A percentile compares a stretch with the other conserved stretches of the same genome.
Conservation (phyloP, 2,888 invertebrate species). For the Limnephilus rhombicus region DNA sequence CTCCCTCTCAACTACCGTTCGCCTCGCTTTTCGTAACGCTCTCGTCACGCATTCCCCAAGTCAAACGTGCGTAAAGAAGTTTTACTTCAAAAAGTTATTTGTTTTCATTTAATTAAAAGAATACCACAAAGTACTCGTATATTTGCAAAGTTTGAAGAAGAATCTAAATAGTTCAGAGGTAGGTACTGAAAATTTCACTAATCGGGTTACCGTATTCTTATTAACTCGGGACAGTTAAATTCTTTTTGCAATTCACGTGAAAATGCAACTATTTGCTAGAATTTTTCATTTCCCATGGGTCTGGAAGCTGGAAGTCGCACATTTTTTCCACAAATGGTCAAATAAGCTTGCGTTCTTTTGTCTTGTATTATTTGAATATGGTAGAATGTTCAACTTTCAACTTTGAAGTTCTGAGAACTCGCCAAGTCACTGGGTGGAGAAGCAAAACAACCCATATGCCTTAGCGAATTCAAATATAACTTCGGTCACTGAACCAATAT, state of each 20-base stretch:
- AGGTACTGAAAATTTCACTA: too few species aligned
- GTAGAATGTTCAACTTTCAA: not conserved
- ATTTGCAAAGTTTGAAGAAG: too few species aligned
- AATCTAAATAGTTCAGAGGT: too few species aligned
- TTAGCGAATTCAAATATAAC: not conserved
- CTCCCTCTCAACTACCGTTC: too few species aligned
- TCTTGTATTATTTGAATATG: not conserved
- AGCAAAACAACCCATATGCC: constrained; percentile 3
- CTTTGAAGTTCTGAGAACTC: not conserved
- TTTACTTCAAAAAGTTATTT: too few species aligned
- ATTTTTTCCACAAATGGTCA: not conserved
- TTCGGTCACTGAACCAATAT: not conserved
- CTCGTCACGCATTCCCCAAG: too few species aligned
- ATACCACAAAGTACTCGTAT: too few species aligned
- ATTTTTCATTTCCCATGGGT: not conserved
- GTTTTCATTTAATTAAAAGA: too few species aligned
- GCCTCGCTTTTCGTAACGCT: too few species aligned
- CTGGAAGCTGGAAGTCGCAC: not conserved
- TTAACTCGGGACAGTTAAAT: not conserved
- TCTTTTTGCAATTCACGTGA: not conserved
- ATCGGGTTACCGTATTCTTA: not conserved
- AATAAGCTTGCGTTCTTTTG: too few species aligned
- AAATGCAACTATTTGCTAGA: not conserved
- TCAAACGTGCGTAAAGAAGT: too few species aligned
- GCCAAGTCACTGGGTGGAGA: not conserved